phyloP scores from a whole-genome alignment of 2,113 vertebrate species.

The Polypterus senegalus region DNA sequence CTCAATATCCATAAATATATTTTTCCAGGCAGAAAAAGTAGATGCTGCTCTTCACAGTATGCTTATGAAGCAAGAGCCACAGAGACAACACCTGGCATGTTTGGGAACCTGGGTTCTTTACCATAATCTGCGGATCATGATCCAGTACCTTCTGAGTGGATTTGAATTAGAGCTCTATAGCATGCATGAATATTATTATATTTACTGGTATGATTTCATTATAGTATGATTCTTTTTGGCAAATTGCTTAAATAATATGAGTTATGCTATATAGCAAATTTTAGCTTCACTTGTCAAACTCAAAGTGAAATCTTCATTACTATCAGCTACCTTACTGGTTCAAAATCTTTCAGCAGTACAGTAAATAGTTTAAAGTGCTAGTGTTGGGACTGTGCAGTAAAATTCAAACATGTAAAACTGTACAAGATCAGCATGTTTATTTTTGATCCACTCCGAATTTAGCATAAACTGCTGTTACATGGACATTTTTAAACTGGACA shows the following conservation, averaged over 20 bases:
- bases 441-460: too few species aligned
- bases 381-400: too few species aligned
- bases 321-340: too few species aligned
- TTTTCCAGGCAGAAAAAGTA: conserved; percentile 84
- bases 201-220: conserved; percentile 72
- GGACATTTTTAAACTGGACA: too few species aligned
- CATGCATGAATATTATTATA: conserved; percentile 98
- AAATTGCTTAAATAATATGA: too few species aligned
- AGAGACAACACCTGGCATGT: conserved; percentile 89
- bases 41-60: conserved; percentile 90
- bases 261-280: neutral
- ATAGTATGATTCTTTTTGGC: too few species aligned
- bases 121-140: conserved; percentile 95
- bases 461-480: too few species aligned
- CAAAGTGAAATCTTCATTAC: too few species aligned
- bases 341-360: too few species aligned
- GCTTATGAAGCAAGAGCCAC: conserved; percentile 91
- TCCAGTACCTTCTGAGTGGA: conserved; percentile 95
- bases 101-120: conserved; percentile 96
- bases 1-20: neutral
- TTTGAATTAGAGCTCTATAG: conserved; percentile 97
- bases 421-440: too few species aligned
- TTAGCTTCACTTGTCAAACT: neutral
- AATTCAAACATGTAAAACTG: too few species aligned
- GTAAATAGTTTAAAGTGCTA: too few species aligned